Evolutionary conservation across 2,797 vertebrate species (phyloP).

Genomic region (Helarctos malayanus): DNA sequence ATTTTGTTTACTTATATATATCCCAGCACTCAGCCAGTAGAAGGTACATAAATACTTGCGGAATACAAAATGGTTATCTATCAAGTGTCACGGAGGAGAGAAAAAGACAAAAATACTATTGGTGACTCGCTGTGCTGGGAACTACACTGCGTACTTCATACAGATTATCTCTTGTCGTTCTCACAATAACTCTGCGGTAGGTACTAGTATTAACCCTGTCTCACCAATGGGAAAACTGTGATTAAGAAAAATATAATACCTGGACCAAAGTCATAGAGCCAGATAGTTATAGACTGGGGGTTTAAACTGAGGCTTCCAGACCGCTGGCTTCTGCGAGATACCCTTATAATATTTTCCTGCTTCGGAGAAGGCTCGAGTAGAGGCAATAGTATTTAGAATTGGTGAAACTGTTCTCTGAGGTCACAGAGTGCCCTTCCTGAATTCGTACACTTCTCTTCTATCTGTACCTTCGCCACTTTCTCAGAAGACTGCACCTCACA

Average conservation of each 20-base stretch:
- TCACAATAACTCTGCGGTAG: neutral
- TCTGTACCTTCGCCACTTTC: neutral
- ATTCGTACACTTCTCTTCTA: neutral
- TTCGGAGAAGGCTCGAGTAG: neutral
- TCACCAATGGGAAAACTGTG: neutral
- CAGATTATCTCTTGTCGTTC: neutral
- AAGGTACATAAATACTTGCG: conserved; percentile 52
- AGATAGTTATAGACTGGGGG: neutral
- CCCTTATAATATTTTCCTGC: neutral
- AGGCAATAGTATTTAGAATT: neutral
- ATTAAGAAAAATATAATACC: conserved; percentile 20
- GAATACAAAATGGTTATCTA: conserved; percentile 50
- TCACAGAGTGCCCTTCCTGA: neutral
- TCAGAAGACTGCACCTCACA: neutral
- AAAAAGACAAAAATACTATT: neutral
- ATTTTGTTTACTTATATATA: conserved; percentile 53
- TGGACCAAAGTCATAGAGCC: neutral
- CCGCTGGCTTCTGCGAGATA: neutral
- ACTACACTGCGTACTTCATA: neutral
- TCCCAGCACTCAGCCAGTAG: neutral
- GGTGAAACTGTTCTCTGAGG: neutral
- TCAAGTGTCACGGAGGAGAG: neutral
- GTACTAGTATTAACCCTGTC: neutral
- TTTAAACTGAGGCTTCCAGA: neutral
- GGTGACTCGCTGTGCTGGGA: neutral